Base-by-base conservation (phyloP, 2,797 vertebrate genomes). In the Centropyge bicolor region DNA sequence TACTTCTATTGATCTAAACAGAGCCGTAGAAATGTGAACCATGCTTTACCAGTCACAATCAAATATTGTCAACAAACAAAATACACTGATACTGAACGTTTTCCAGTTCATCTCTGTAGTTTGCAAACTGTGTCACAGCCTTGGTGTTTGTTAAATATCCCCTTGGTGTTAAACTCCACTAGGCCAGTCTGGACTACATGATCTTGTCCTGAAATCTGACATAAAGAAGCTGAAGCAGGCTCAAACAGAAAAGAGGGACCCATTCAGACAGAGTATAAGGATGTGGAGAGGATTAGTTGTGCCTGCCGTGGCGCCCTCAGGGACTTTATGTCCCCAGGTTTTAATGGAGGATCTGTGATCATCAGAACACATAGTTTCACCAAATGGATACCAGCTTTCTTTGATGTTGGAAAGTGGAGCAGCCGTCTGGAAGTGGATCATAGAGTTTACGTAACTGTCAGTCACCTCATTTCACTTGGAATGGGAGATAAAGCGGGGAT, bases 341-440 rank as follows among this genome's bases (percentile, higher is more conserved):
- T 31, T 69, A 75, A 78, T 71, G 57, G 78, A 41, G 55, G 67
- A 76, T 61, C 70, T 49, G 60, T 35, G 66, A 74, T 51, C 57
- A 27, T 54, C 70, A 43, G 60, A 82, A 79, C 73, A 49, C 68
- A 76, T 79, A 40, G 83, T 84, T 85, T 51, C 49, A 81, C 68
- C 57, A 66, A 80, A 69, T 70, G 70, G 79, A 85, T 46, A 35
- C 43, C 52, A 22, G 57, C 64, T 70, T 1, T 13, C 80, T 90
- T 92, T 92, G 86, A 90, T 83, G 86, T 79, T 64, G 24, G 52
- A 65, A n/a, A 73, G 70, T 10, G 14, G 43, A 56, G 83, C 70
- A 52, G 59, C 51, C 52, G 60, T 68, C 75, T 92, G 81, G 82
- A 89, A 86, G 49, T 49, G 19, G 35, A 83, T 81, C 62, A 49